Conservation (phyloP, 2,797 vertebrate genomes). For the Simalia tracyae region DNA sequence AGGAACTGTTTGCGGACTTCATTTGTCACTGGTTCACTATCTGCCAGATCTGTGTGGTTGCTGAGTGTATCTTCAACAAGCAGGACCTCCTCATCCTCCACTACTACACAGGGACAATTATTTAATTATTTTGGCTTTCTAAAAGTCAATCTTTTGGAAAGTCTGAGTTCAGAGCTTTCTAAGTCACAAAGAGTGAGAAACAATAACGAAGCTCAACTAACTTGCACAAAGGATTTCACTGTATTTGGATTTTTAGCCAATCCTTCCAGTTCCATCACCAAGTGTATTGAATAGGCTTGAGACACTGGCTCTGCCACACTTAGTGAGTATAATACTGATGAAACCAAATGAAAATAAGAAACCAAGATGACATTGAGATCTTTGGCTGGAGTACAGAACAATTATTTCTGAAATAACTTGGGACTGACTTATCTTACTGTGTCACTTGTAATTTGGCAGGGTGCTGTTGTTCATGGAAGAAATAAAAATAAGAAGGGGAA, state of each 20-base stretch:
- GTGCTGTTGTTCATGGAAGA: neutral
- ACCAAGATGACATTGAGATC: too few species aligned
- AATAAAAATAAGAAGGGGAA: neutral
- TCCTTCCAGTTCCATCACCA: neutral
- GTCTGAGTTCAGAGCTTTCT: neutral
- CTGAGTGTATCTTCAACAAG: constrained; percentile 89
- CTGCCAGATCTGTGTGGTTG: constrained; percentile 86
- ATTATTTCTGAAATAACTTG: neutral
- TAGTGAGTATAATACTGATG: neutral
- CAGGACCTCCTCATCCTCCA: constrained; percentile 79
- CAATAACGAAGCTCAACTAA: neutral
- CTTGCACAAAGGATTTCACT: neutral
- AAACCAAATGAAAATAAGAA: neutral
- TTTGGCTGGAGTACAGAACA: neutral
- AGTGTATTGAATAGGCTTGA: neutral
- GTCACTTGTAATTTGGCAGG: neutral
- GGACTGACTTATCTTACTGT: neutral
- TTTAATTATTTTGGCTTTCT: constrained; percentile 31
- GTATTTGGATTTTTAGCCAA: neutral
- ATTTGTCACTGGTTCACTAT: constrained; percentile 82
- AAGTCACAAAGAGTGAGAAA: neutral
- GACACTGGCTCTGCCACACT: neutral
- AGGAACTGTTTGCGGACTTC: constrained; percentile 89
- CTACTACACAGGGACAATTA: constrained; percentile 51
- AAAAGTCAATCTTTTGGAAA: constrained; percentile 6